Conservation (phyloP, 2,888 invertebrate species). For the Acrocyrtus sp. region DNA sequence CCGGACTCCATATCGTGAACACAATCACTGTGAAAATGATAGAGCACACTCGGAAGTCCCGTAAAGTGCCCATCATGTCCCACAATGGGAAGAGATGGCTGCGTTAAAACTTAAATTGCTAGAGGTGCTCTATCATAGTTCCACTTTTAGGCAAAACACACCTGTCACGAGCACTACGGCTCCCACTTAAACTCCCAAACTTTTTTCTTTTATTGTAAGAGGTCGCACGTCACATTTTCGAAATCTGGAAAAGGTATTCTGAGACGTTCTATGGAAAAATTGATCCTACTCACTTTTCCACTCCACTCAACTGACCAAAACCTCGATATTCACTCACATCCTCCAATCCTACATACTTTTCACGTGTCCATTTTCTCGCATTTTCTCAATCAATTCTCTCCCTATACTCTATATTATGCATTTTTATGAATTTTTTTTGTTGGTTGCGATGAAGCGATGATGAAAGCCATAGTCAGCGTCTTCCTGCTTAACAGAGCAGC, state of each 20-base stretch:
- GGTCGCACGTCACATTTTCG: background rate
- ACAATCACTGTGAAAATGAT: conserved; percentile 41
- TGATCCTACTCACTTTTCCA: conserved; percentile 12
- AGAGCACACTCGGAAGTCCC: conserved; percentile 51
- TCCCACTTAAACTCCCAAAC: conserved; percentile 1
- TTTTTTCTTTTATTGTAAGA: no score
- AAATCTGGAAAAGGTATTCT: no score
- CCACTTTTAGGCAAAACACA: conserved; percentile 6
- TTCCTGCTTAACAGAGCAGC: conserved; percentile 9
- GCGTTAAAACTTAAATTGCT: conserved; percentile 1
- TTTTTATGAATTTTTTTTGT: no score
- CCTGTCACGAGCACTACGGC: conserved; percentile 24
- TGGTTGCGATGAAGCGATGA: no score
- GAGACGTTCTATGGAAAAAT: conserved; percentile 7
- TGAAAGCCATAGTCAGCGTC: conserved; percentile 34
- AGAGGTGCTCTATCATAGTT: conserved; percentile 22
- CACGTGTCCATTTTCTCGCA: no score
- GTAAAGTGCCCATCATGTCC: conserved; percentile 48
- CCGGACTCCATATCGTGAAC: conserved; percentile 58
- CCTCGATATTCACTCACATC: conserved; percentile 16
- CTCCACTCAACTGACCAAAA: conserved; percentile 21
- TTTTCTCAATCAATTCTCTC: no score
- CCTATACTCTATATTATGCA: no score
- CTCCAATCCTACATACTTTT: conserved; percentile 30
- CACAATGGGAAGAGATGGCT: conserved; percentile 27